Evolutionary conservation across 2,888 invertebrate species (phyloP), one percentile per base, ranked within the genome.

Genomic region (Brassicogethes aeneus): DNA sequence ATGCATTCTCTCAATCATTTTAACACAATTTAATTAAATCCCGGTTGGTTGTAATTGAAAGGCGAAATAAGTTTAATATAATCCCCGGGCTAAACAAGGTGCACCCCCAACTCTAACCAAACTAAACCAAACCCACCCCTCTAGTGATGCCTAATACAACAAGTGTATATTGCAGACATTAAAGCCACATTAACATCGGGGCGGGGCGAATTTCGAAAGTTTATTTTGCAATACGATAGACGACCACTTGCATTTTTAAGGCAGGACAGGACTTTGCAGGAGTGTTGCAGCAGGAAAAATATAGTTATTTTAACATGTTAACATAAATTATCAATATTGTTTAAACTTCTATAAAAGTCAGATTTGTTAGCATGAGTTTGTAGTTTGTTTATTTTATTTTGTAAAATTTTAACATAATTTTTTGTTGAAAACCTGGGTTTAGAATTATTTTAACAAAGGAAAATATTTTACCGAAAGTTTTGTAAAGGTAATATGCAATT

Each of bases 141-240:
- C 44, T 43, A 46, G 51, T 48, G 48, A 47, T 32, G 32, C 44
- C 48, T 43, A 37, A 46, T 42, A 45, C 45, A 55, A 62, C 62
- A 63, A 63, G 62, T 62, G 64, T 56, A 55, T 53, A 54, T 56
- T 51, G 52, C 51, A 49, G 46, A 50, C 60, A 64, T 64, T 62
- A 63, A 63, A 60, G 56, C 54, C 53, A 56, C 57, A 64, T 64
- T 65, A 65, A 61, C 60, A 57, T 56, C 53, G 57, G 54, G 64
- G 63, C 61, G 64, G 62, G 52, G 59, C 59, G 51, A 53, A 55
- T 55, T 46, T 49, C 50, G 45, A 48, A 52, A 54, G 59, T 63
- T 58, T 62, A 56, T 56, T 54, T 53, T 59, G 64, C 56, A 64
- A 65, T 59, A 57, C 62, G 62, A 65, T 64, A 55, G 46, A 41